Evolutionary conservation across 2,888 invertebrate genomes (phyloP).

Genomic region (Phrixothrix hirtus): DNA sequence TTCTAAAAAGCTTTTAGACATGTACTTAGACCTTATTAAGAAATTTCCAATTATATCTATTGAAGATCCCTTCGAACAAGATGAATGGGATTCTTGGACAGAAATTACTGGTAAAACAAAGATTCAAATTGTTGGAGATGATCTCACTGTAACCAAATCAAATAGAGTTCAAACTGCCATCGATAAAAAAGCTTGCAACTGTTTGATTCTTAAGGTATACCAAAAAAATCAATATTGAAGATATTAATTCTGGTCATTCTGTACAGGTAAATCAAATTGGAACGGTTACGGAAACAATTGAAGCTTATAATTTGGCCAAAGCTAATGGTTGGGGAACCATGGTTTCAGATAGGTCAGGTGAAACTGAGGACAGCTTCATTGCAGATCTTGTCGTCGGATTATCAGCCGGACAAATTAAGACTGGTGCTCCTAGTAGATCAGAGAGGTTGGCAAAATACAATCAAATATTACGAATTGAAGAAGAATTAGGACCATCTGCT

Average conservation of each 20-base stretch:
- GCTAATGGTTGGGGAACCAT: conserved; percentile 96
- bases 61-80: conserved; percentile 99
- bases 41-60: conserved; percentile 94
- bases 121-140: too few relatives aligned
- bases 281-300: conserved; percentile 95
- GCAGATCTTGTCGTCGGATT: too few relatives aligned
- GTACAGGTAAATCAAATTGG: conserved; percentile 97
- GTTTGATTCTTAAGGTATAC: too few relatives aligned
- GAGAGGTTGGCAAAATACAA: conserved; percentile 99
- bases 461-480: conserved; percentile 97
- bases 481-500: conserved; percentile 89
- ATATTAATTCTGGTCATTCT: too few relatives aligned
- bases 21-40: conserved; percentile 89
- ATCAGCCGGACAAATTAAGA: conserved; percentile 98
- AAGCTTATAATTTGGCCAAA: conserved; percentile 87
- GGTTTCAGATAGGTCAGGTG: too few relatives aligned
- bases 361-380: too few relatives aligned
- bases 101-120: conserved; percentile 72
- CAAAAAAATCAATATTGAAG: too few relatives aligned
- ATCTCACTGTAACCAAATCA: too few relatives aligned
- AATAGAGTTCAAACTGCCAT: conserved; percentile 91
- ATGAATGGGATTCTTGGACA: conserved; percentile 96
- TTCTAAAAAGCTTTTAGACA: conserved; percentile 78
- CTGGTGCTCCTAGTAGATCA: conserved; percentile 98
- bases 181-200: conserved; percentile 97